These are phyloP conservation scores for Conomelus anceps DNA, from an alignment of 2,888 invertebrate genomes.

Conservation along the genomic window DNA sequence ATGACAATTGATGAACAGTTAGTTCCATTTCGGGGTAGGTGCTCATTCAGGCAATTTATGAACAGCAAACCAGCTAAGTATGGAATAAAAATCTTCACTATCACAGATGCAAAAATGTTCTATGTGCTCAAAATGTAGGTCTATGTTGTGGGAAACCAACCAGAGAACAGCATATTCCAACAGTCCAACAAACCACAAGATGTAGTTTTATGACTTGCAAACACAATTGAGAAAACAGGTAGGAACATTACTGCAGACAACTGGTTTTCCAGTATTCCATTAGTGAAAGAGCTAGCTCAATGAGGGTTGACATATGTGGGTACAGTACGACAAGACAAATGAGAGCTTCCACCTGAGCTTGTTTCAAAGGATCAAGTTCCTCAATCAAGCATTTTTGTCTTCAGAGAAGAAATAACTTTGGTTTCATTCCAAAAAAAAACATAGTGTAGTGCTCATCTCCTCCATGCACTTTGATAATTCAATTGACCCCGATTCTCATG, in stretches of 20 bases:
- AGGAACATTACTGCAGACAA: constrained; percentile 8
- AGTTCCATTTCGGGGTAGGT: too few species aligned
- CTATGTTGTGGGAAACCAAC: background rate
- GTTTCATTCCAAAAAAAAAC: background rate
- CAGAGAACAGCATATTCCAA: background rate
- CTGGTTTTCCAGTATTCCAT: constrained; percentile 2
- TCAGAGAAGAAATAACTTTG: background rate
- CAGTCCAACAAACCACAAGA: background rate
- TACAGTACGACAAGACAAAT: background rate
- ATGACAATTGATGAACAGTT: too few species aligned
- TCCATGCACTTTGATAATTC: background rate
- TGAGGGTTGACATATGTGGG: constrained; percentile 2
- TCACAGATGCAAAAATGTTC: too few species aligned
- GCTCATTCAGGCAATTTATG: too few species aligned
- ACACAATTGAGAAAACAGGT: background rate
- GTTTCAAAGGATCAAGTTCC: background rate
- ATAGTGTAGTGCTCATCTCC: background rate
- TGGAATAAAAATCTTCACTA: too few species aligned
- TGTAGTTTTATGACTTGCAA: background rate
- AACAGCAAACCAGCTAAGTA: too few species aligned
- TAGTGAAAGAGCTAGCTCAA: background rate
- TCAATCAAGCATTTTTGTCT: background rate
- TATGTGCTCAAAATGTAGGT: too few species aligned
- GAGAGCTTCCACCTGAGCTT: background rate
- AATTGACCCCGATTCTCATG: background rate